These are phyloP conservation scores for Girardia tigrina DNA, from an alignment of 2,888 invertebrate genomes.

Conservation along the genomic window DNA sequence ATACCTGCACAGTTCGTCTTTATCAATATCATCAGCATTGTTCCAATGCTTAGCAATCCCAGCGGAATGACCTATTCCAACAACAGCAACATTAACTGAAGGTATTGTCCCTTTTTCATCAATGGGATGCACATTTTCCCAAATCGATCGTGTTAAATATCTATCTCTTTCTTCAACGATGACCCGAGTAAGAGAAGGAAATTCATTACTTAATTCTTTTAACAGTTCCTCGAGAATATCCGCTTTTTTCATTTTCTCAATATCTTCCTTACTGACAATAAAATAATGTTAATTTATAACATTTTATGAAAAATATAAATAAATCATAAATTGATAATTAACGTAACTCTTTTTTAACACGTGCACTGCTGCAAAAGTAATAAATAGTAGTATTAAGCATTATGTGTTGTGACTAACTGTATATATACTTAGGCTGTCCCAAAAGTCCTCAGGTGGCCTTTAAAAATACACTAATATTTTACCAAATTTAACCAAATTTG, in stretches of 20 bases:
- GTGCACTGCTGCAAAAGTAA: no score
- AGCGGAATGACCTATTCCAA: constrained; percentile 33
- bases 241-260: constrained; percentile 32
- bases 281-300: no score
- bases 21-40: constrained; percentile 28
- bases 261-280: constrained; percentile 29
- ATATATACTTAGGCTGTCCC: no score
- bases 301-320: no score
- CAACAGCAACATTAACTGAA: constrained; percentile 34
- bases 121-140: constrained; percentile 15
- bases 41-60: constrained; percentile 31
- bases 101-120: constrained; percentile 11
- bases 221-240: constrained; percentile 29
- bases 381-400: no score
- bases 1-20: constrained; percentile 27
- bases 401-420: no score
- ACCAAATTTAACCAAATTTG: no score
- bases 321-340: no score
- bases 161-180: constrained; percentile 31
- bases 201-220: constrained; percentile 27
- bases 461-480: no score
- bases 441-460: no score
- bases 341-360: no score
- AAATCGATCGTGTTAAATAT: constrained; percentile 30
- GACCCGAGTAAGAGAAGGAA: constrained; percentile 28